Evolutionary conservation across 1,140 invertebrate species (phyloP).

Genomic region (Pseudachorutes palmiensis): DNA sequence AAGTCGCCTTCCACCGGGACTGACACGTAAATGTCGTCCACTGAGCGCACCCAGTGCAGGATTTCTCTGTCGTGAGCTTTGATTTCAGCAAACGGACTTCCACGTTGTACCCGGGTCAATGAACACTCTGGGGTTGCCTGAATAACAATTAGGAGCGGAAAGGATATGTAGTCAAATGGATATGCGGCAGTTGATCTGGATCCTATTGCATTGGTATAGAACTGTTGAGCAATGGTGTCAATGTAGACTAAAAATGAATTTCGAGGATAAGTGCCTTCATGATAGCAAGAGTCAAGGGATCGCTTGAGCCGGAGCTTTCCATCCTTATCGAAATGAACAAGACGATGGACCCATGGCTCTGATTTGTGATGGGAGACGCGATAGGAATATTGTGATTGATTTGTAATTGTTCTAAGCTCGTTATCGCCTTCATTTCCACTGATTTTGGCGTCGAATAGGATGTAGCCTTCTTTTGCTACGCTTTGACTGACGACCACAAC

Average conservation of each 20-base stretch:
- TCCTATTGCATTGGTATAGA: constrained; percentile 10
- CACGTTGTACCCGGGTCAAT: neutral
- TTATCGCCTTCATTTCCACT: constrained; percentile 11
- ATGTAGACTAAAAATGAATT: constrained; percentile 35
- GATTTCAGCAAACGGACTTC: neutral
- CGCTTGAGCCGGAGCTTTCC: constrained; percentile 29
- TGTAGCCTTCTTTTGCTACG: constrained; percentile 28
- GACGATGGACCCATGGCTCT: constrained; percentile 34
- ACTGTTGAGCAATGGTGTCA: constrained; percentile 28
- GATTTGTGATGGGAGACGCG: constrained; percentile 37
- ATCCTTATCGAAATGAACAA: constrained; percentile 32
- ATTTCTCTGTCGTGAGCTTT: neutral
- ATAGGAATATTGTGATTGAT: constrained; percentile 20
- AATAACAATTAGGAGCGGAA: constrained; percentile 35
- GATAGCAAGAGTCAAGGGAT: constrained; percentile 16
- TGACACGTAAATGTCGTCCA: constrained; percentile 36
- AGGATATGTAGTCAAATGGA: constrained; percentile 36
- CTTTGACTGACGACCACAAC: constrained; percentile 31
- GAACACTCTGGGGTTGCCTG: constrained; percentile 21
- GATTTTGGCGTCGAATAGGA: constrained; percentile 35
- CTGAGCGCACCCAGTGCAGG: constrained; percentile 18
- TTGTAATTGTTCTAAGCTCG: constrained; percentile 1
- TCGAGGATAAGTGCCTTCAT: constrained; percentile 10
- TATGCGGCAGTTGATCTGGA: neutral
- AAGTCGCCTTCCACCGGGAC: constrained; percentile 24